Conservation (phyloP, 2,113 vertebrate species). For the Neodontobutis hainanensis region DNA sequence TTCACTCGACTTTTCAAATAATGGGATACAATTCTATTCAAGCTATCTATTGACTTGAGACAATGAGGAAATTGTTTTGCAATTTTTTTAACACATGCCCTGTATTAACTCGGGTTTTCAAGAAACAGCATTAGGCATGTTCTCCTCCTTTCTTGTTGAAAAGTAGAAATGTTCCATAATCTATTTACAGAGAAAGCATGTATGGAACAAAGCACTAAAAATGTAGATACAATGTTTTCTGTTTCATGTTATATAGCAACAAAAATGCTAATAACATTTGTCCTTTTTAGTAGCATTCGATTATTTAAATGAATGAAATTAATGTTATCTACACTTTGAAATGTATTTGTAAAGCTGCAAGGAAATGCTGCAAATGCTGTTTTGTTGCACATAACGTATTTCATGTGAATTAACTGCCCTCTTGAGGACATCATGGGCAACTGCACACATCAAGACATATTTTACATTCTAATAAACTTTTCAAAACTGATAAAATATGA, state of each 20-base stretch:
- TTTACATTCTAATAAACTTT: no score
- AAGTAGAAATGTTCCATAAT: no score
- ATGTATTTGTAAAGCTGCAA: background rate
- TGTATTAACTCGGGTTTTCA: slow-evolving; percentile 54
- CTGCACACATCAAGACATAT: background rate
- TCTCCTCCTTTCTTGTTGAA: no score
- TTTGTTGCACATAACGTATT: background rate
- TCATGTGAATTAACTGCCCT: background rate
- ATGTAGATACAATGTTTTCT: slow-evolving; percentile 26
- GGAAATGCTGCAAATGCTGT: background rate
- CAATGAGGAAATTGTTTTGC: slow-evolving; percentile 50
- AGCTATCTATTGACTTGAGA: slow-evolving; percentile 51
- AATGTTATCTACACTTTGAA: no score
- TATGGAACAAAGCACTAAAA: background rate
- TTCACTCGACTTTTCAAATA: slow-evolving; percentile 50
- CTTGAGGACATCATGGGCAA: background rate
- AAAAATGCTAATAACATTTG: no score
- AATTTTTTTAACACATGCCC: slow-evolving; percentile 68
- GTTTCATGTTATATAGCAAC: no score
- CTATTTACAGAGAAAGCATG: no score
- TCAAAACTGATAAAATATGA: no score
- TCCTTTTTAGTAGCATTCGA: no score
- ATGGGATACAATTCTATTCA: slow-evolving; percentile 28
- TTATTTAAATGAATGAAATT: no score
- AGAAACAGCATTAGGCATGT: slow-evolving; percentile 61